Evolutionary conservation across 2,888 invertebrate species (phyloP).

Genomic region (Anagyrus pseudococci): DNA sequence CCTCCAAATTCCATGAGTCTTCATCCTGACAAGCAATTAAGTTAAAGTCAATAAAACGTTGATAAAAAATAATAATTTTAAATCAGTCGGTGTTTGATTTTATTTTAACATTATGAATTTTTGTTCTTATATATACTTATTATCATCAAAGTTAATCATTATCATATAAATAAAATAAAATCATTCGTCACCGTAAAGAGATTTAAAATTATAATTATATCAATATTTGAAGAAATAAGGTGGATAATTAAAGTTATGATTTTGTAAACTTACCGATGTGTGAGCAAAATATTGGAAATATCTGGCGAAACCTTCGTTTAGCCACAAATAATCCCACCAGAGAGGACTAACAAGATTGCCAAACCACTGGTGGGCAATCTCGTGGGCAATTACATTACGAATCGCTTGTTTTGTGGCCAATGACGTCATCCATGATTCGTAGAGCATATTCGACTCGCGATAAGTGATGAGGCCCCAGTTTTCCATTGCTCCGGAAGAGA

Average conservation of each 20-base stretch:
- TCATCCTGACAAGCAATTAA: conserved; percentile 64
- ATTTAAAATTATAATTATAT: no score
- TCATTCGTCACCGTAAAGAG: no score
- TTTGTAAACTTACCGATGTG: conserved; percentile 53
- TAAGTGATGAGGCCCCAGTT: conserved; percentile 59
- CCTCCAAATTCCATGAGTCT: conserved; percentile 69
- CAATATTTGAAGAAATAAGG: no score
- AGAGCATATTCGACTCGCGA: conserved; percentile 82
- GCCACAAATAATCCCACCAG: conserved; percentile 61
- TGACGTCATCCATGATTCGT: conserved; percentile 61
- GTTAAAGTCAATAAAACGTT: background rate
- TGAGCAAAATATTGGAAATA: conserved; percentile 64
- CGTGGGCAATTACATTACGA: conserved; percentile 62
- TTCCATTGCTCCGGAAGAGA: conserved; percentile 66
- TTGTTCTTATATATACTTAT: no score
- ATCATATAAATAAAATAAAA: no score
- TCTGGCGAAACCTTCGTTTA: conserved; percentile 65
- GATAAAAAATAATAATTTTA: no score
- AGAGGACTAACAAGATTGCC: conserved; percentile 58
- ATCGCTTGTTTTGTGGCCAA: conserved; percentile 47
- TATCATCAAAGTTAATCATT: no score
- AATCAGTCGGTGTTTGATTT: no score
- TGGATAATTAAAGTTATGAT: no score
- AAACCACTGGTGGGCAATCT: conserved; percentile 66
- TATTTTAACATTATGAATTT: no score